A percentile compares a stretch with the other conserved stretches of the same genome.
Evolutionary conservation across 2,113 vertebrate species (phyloP).

Genomic region (Cebus imitator): DNA sequence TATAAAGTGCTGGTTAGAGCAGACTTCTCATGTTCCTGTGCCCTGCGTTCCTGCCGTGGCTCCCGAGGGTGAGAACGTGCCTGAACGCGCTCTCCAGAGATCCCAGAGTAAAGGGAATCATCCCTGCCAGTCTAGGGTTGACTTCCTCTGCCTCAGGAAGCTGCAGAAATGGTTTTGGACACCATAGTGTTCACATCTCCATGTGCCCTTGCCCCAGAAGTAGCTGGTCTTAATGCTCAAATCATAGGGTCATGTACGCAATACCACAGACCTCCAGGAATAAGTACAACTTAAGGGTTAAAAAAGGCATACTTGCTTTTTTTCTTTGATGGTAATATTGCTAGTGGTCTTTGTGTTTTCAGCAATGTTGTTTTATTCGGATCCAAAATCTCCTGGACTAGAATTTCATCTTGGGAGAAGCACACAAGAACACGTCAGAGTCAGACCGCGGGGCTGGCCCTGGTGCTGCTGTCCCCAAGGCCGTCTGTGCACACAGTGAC

Average conservation of each 20-base stretch:
- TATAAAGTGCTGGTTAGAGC: no score
- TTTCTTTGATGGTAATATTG: no score
- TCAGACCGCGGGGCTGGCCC: fast-evolving
- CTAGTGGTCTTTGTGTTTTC: no score
- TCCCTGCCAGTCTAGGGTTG: no score
- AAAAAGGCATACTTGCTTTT: conserved; percentile 15
- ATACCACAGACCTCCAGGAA: background rate
- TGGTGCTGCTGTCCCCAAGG: background rate
- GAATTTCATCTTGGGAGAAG: conserved; percentile 57
- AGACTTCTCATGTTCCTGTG: no score
- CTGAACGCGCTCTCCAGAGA: background rate
- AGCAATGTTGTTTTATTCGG: background rate
- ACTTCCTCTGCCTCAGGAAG: background rate
- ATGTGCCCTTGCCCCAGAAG: background rate
- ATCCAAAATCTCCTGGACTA: conserved; percentile 21
- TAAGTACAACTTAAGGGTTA: fast-evolving
- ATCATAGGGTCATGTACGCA: background rate
- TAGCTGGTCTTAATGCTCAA: background rate
- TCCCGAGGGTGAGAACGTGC: fast-evolving
- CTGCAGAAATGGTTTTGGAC: background rate
- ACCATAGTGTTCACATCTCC: background rate
- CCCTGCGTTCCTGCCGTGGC: fast-evolving
- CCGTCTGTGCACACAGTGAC: fast-evolving
- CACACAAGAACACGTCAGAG: background rate
- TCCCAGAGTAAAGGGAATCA: background rate